Evolutionary conservation across 2,888 invertebrate species (phyloP), one percentile per base, ranked within the genome.

Genomic region (Choreutis nemorana): DNA sequence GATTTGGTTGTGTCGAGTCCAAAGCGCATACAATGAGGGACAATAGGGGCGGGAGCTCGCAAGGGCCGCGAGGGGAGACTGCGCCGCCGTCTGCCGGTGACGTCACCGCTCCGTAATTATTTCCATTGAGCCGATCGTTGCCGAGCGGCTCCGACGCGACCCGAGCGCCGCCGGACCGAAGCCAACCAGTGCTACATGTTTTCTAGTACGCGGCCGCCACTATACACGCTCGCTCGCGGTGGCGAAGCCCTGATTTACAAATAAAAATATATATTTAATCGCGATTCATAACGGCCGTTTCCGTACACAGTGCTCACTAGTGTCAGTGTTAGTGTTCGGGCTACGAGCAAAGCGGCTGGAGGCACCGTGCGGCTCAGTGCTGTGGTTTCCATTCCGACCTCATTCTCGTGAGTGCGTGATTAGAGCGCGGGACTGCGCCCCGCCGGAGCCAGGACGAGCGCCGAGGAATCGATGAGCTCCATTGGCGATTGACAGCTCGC

Each of bases 161-260:
- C 60, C 68, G 70, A 67, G 35, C 52, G 45, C 39, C 44, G 36
- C 36, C 53, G 43, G 52, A 50, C 60, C 70, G 65, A 54, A 64
- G 68, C 75, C 73, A 61, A 71, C 72, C 63, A 58, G 68, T 61
- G 58, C 59, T 55, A 49, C 57, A 55, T 60, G 50, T 51, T 63
- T 65, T 68, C 71, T 70, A 77, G 75, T 75, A 61, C 68, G 68
- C 72, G 65, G 45, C 53, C 61, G 63, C 55, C 67, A 44, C 55
- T 55, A 52, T 37, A 37, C 47, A 50, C 49, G 66, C 45, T 48
- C 61, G 56, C 60, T 48, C 62, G 62, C 44, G 20, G n/a, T 22
- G 6, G 1, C 15, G 8, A 36, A 41, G 43, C 37, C 44, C 44
- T 29, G 32, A 20, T 26, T 5, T 6, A 26, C 5, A 26, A n/a